Percentiles rank a stretch among this genome's conserved stretches.
Conservation (phyloP, 2,113 vertebrate genomes). For the Channa maculata region DNA sequence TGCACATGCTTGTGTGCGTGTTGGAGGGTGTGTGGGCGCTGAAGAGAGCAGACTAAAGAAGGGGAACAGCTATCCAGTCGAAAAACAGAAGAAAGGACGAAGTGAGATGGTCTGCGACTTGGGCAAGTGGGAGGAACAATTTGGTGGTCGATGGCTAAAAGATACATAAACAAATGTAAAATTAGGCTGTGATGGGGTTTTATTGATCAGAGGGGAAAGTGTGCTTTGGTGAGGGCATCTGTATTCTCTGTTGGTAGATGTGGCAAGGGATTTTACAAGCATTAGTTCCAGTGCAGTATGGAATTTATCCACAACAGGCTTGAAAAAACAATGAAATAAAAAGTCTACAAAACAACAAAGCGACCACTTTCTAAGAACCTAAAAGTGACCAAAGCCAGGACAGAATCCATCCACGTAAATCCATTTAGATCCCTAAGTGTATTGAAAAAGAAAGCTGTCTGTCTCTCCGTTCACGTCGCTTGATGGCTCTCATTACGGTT, state of each 20-base stretch:
- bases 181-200: conserved; percentile 29
- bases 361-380: conserved; percentile 16
- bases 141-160: conserved; percentile 27
- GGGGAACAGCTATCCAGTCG: conserved; percentile 62
- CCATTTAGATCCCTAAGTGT: conserved; percentile 26
- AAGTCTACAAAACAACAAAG: background rate
- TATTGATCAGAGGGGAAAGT: conserved; percentile 27
- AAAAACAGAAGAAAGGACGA: conserved; percentile 48
- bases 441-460: conserved; percentile 22
- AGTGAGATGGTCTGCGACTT: conserved; percentile 24
- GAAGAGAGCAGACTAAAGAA: conserved; percentile 61
- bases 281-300: background rate
- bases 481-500: conserved; percentile 18
- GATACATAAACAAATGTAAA: conserved; percentile 40
- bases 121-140: conserved; percentile 54
- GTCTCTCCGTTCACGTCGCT: conserved; percentile 5
- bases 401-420: conserved; percentile 33
- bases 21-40: conserved; percentile 59
- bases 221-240: conserved; percentile 33
- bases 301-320: conserved; percentile 1
- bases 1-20: conserved; percentile 16
- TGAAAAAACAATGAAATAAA: conserved; percentile 1
- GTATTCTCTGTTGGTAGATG: conserved; percentile 19
- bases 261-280: background rate
- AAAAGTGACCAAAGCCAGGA: conserved; percentile 30